phyloP scores from a whole-genome alignment of 2,113 vertebrate genomes.

The Ailuropoda melanoleuca region DNA sequence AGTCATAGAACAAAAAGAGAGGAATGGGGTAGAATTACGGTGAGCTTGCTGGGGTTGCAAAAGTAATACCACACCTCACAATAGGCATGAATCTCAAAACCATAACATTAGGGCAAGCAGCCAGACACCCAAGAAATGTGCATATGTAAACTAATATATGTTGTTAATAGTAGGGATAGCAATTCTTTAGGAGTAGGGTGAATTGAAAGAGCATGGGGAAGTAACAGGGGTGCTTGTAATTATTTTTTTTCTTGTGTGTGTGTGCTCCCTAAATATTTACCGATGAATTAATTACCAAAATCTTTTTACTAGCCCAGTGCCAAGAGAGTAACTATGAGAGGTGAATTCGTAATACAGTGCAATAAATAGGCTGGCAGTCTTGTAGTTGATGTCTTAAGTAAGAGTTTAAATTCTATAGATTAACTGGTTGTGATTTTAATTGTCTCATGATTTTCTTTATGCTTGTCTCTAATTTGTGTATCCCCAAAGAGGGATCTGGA shows the following conservation, averaged over 20 bases:
- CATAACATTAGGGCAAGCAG: background rate
- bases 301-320: background rate
- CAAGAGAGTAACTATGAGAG: background rate
- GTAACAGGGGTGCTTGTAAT: background rate
- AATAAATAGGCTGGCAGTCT: background rate
- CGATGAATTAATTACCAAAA: background rate
- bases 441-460: background rate
- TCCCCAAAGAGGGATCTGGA: background rate
- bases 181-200: background rate
- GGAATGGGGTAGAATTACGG: background rate
- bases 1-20: background rate
- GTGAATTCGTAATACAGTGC: background rate
- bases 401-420: slow-evolving; percentile 15
- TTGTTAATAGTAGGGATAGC: background rate
- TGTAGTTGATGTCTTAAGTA: background rate
- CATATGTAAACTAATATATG: background rate
- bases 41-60: background rate
- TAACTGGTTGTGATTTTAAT: background rate
- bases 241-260: background rate
- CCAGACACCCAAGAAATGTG: background rate
- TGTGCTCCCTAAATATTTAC: background rate
- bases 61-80: background rate
- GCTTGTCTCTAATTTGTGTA: background rate
- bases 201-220: background rate
- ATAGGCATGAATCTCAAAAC: background rate